Evolutionary conservation across 1,140 invertebrate species (phyloP), one percentile per base, ranked within the genome.

Genomic region (Pteromalus puparum): DNA sequence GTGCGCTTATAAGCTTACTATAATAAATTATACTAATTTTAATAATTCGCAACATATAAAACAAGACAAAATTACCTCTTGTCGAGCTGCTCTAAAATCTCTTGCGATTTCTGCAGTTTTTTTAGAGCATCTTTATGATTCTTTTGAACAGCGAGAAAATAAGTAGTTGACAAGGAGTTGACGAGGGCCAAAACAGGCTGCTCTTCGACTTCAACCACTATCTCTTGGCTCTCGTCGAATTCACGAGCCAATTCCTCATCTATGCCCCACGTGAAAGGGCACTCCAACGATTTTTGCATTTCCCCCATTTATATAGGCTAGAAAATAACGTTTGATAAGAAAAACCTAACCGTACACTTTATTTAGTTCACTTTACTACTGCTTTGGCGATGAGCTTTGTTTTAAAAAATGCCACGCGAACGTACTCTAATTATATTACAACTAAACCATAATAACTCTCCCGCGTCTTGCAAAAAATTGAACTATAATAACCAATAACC

Each of bases 261-360:
- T 15, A 80, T 46, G 0, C 68, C 34, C 78, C 78, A 80, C 7
- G 61, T 70, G 34, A 80, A 80, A 2, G 78, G 78, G 70, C 61
- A 68, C 26, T 80, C 34, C 38, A 80, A 38, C 30, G 53, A 21
- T 18, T 65, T 78, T 38, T 65, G 13, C 26, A 5, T 61, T 28
- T 26, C 9, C 9, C 15, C 13, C 67, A 70, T 70, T 28, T 30
- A 9, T 30, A 9, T 26, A 7, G 15, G 18, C 18, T 61, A n/a
- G 6, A 61, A 18, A n/a, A 53, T 12, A 48, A 48, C 13, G 46
- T 1, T 13, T 18, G 6, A 10, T 48, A 48, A 13, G 13, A 46
- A 48, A 2, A 13, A 18, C 13, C 12, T 48, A 18, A 48, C 13
- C 42, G 13, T 48, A 18, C 10, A 13, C 42, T 46, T 48, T 48